These are phyloP conservation scores for Bufo bufo DNA, from an alignment of 2,113 vertebrate genomes.

Conservation along the genomic window DNA sequence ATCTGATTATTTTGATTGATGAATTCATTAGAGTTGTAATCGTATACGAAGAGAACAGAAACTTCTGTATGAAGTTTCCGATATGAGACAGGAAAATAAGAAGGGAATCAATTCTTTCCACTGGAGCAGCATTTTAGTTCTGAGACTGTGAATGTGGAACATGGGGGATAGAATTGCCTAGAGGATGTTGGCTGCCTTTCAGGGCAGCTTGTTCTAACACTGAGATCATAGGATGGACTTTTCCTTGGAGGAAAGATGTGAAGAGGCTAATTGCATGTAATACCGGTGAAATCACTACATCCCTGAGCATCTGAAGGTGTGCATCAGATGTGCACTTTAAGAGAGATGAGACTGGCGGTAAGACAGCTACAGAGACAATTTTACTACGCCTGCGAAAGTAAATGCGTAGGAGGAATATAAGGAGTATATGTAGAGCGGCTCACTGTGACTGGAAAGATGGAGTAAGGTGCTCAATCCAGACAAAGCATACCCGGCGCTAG, in stretches of 20 bases:
- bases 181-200: slow-evolving; percentile 46
- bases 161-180: slow-evolving; percentile 6
- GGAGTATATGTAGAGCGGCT: too few relatives aligned
- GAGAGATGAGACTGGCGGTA: not conserved
- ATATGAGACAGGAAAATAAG: slow-evolving; percentile 55
- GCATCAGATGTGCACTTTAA: not conserved
- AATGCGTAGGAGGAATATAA: not conserved
- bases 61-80: slow-evolving; percentile 59
- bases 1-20: slow-evolving; percentile 68
- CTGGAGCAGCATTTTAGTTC: slow-evolving; percentile 4
- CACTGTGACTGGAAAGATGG: too few relatives aligned
- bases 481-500: too few relatives aligned
- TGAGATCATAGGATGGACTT: slow-evolving; percentile 47
- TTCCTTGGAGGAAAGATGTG: slow-evolving; percentile 42
- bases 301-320: slow-evolving; percentile 8
- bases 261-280: slow-evolving; percentile 48
- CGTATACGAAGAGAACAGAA: slow-evolving; percentile 51
- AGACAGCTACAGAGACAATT: not conserved
- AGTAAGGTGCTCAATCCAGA: too few relatives aligned
- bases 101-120: slow-evolving; percentile 41
- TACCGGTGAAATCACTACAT: slow-evolving; percentile 32
- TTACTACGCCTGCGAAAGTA: not conserved
- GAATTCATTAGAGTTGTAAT: slow-evolving; percentile 59
- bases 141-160: slow-evolving; percentile 21
- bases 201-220: slow-evolving; percentile 42